Base-by-base conservation (phyloP, 1,140 invertebrate species). In the Pogonognathellus flavescens region DNA sequence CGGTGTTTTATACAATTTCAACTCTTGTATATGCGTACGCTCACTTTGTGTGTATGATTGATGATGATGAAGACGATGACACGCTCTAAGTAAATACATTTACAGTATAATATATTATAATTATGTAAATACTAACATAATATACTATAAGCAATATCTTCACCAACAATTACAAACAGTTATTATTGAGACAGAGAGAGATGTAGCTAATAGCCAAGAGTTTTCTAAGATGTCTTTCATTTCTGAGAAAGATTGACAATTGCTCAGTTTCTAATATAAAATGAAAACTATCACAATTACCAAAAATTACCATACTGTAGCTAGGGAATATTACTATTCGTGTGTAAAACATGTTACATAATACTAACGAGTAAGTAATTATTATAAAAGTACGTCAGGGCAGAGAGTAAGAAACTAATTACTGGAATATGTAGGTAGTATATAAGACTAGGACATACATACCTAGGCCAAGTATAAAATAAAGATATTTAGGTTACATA, bases 191-290 rank as follows among this genome's bases (percentile, higher is more conserved):
- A 41, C 18, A 13, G 22, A 76, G 41, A 76, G 16, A 76, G 25
- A 14, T 49, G 0, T 76, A 76, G 70, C 31, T 14, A 22, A 31
- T 70, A 70, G 66, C 70, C 13, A 76, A 76, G 31, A 25, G 70
- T 76, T 76, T 76, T 76, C 70, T 76, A 76, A 76, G 49, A 76
- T 76, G 70, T 76, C 70, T 76, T 76, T 76, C 70, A 76, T 76
- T 76, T 76, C 70, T 76, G 70, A 76, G 70, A 76, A 76, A 76
- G 70, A 76, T 76, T 76, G 70, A 76, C 70, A 49, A 76, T 76
- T 76, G 70, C 70, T 76, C 70, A 76, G 70, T 76, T 76, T 76
- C 41, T 41, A 76, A 57, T 14, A 57, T 57, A 57, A 57, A 41
- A 41, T 41, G 31, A 41, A 76, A 72, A 31, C 31, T 72, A 72